Evolutionary conservation across 2,888 invertebrate genomes (phyloP), one percentile per base, ranked within the genome.

Genomic region (Lithophane ornitopus): DNA sequence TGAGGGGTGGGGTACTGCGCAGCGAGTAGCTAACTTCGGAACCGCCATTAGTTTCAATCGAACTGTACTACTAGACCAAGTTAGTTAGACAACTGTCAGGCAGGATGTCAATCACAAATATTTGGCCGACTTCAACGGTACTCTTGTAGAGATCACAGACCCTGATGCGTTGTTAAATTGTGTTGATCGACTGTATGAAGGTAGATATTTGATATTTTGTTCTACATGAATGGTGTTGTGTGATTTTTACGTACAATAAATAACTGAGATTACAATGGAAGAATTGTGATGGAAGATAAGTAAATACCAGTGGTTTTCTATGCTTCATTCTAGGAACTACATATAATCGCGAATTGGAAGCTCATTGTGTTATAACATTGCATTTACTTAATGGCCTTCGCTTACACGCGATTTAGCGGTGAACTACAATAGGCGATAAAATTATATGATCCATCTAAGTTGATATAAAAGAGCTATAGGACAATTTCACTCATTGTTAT

Each of bases 341-440:
- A 6, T 34, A 70, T 41, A 41, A 14, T 49, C 28, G 22, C 22
- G 22, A 3, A 26, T 14, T 68, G 79, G 80, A 80, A 80, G 75
- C 66, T 62, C 75, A 67, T 41, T 79, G 74, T 74, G 19, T 44
- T 7, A 49, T 34, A 19, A 16, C 14, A 52, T 44, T 49, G 71
- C 28, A 8, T 26, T 26, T 41, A 49, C 14, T n/a, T 9, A 65
- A 12, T 11, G 26, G 41, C 52, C 34, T 65, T 39, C 34, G 19
- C 19, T 76, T 46, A 46, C n/a, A 14, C 39, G n/a, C 8, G n/a
- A 41, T 62, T 34, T 14, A 70, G 39, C n/a, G 11, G 28, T 14
- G n/a, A 76, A 62, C 39, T 66, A 52, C 12, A 14, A 14, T 8
- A 68, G 6, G 26, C 46, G 8, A 56, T 49, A 54, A n/a, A 41